Base-by-base conservation (phyloP, 1,140 invertebrate species). In the Orius insidiosus region DNA sequence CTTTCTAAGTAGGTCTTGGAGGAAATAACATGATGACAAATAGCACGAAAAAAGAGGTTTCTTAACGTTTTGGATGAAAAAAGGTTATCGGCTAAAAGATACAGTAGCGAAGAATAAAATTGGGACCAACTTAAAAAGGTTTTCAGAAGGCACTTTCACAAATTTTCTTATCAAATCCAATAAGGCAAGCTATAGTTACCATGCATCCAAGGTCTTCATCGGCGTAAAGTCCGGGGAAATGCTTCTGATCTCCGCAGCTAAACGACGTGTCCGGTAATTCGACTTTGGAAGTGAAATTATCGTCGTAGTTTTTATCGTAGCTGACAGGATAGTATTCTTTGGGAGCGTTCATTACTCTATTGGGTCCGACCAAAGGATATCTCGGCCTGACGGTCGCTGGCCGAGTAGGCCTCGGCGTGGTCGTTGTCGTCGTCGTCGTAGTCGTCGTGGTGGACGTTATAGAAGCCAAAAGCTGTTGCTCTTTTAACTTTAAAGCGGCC, bases 191-290 rank as follows among this genome's bases (percentile, higher is more conserved):
- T 15, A 35, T 38, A 59, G 68, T 69, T 61, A 89, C 86, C 84
- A 89, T 89, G 63, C 87, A 92, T 31, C 84, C 83, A n/a, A 90
- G 68, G 63, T 81, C 82, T 53, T 85, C 80, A 55, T 92, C 86
- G 0, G 83, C 85, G 53, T 90, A 92, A 0, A 90, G 63, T 42
- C 87, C 86, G 5, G 85, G 84, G 54, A 88, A 87, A 59, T 86
- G 84, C 56, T 88, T 86, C 53, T 88, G 84, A 53, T 87, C 80
- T 1, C 81, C 82, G 58, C 87, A 92, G 44, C 82, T 76, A 62
- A 92, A 92, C 37, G 70, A 77, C 0, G 85, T 90, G n/a, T 82
- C 79, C 0, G 83, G 83, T 5, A 87, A 60, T 53, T 87, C 82
- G 0, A 85, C 82, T 52, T 80, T 76, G 7, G 81, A 81, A 16